Percentiles rank a stretch among this genome's conserved stretches.
These are phyloP conservation scores for Alloscopus bannaensis DNA, from an alignment of 2,888 invertebrate genomes.

Conservation along the genomic window DNA sequence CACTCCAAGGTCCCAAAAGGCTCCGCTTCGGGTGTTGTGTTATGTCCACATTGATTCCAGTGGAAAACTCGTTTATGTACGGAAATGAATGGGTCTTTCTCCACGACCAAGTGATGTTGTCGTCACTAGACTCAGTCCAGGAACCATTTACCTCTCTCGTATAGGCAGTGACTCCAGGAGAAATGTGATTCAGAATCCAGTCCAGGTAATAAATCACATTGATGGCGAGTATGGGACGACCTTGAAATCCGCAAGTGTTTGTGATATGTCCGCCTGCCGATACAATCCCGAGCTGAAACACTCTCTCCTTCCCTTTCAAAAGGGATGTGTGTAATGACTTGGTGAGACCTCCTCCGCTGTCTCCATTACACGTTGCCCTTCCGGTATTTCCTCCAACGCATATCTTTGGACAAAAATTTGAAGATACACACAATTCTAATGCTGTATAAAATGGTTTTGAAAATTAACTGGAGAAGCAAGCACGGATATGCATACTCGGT, in stretches of 20 bases:
- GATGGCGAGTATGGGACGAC: slow-evolving; percentile 63
- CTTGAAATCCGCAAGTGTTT: slow-evolving; percentile 64
- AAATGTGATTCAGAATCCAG: slow-evolving; percentile 68
- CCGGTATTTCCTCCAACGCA: slow-evolving; percentile 67
- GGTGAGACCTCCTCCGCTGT: slow-evolving; percentile 58
- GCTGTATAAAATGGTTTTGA: too few relatives aligned
- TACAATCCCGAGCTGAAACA: slow-evolving; percentile 68
- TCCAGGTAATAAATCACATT: slow-evolving; percentile 68
- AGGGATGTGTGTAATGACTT: slow-evolving; percentile 43
- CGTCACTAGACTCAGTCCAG: neutral
- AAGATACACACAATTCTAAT: neutral
- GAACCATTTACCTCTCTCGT: neutral
- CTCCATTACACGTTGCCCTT: slow-evolving; percentile 62
- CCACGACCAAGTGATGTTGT: neutral
- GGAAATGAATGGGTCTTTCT: too few relatives aligned
- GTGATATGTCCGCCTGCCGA: slow-evolving; percentile 60
- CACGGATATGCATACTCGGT: too few relatives aligned
- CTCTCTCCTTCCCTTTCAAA: slow-evolving; percentile 31
- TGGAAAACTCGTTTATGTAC: slow-evolving; percentile 55
- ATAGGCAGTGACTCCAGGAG: slow-evolving; percentile 28
- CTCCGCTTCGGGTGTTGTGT: slow-evolving; percentile 35
- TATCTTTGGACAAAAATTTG: slow-evolving; percentile 40
- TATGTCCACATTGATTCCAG: slow-evolving; percentile 44
- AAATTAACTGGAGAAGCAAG: too few relatives aligned
- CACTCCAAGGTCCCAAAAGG: slow-evolving; percentile 16